Conservation (phyloP, 1,140 invertebrate species). For the Papilio glaucus region DNA sequence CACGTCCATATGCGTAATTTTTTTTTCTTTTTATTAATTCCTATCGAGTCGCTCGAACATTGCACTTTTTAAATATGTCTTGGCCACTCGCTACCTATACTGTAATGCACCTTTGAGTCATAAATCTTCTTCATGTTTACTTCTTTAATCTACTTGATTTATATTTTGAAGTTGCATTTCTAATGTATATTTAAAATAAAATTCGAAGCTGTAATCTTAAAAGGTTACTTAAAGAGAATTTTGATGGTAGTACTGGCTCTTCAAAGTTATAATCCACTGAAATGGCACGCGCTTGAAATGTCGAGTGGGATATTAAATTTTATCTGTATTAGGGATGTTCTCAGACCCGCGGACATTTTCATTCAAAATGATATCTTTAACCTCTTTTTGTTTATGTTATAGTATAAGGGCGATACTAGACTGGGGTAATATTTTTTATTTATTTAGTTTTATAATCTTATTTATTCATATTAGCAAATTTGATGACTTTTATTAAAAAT, state of each 20-base stretch:
- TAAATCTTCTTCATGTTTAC: too few relatives aligned
- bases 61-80: too few relatives aligned
- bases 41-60: too few relatives aligned
- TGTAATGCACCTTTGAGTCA: too few relatives aligned
- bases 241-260: constrained; percentile 33
- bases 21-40: too few relatives aligned
- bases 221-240: constrained; percentile 19
- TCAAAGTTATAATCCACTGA: constrained; percentile 38
- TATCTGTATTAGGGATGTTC: constrained; percentile 36
- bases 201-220: constrained; percentile 17
- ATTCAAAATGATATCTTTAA: constrained; percentile 28
- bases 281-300: constrained; percentile 25
- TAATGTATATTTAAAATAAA: constrained; percentile 2
- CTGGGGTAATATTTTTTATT: neutral
- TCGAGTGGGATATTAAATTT: constrained; percentile 36
- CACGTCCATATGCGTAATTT: too few relatives aligned
- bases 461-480: too few relatives aligned
- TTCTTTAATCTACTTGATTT: neutral
- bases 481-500: too few relatives aligned
- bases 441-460: neutral
- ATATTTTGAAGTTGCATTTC: constrained; percentile 1
- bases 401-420: neutral
- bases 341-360: constrained; percentile 30
- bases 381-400: constrained; percentile 33
- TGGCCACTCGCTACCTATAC: too few relatives aligned